phyloP scores from a whole-genome alignment of 2,113 vertebrate species.

The Romanogobio albipinnatus region DNA sequence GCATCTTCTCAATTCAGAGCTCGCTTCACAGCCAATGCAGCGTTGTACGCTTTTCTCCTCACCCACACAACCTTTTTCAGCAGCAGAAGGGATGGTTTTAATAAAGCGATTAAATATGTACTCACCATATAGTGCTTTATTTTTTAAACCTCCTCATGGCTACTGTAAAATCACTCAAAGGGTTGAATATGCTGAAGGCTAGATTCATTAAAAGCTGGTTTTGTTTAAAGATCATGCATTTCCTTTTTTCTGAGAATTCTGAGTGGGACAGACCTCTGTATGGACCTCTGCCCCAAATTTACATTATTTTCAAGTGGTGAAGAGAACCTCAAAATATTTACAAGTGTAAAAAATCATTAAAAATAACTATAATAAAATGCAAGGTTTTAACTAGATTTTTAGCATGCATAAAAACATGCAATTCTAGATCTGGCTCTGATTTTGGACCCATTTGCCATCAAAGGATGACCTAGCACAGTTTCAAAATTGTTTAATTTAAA shows the following conservation, averaged over 20 bases:
- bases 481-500: neutral
- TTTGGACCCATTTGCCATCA: neutral
- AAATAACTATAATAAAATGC: neutral
- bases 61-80: constrained; percentile 46
- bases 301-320: neutral
- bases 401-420: neutral
- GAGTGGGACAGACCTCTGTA: neutral
- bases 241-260: neutral
- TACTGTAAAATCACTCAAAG: constrained; percentile 43
- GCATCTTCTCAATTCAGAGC: constrained; percentile 36
- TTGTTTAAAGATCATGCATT: neutral
- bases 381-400: neutral
- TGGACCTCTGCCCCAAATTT: neutral
- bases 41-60: constrained; percentile 37
- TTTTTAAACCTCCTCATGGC: constrained; percentile 23
- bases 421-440: neutral
- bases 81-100: constrained; percentile 21
- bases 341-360: neutral
- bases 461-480: neutral
- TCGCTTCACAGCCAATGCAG: constrained; percentile 34
- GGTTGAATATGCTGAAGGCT: constrained; percentile 37
- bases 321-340: neutral
- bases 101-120: constrained; percentile 27
- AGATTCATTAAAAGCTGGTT: constrained; percentile 21
- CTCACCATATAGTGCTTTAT: constrained; percentile 14